Base-by-base conservation (phyloP, 2,888 invertebrate species). In the Erynnis tages region DNA sequence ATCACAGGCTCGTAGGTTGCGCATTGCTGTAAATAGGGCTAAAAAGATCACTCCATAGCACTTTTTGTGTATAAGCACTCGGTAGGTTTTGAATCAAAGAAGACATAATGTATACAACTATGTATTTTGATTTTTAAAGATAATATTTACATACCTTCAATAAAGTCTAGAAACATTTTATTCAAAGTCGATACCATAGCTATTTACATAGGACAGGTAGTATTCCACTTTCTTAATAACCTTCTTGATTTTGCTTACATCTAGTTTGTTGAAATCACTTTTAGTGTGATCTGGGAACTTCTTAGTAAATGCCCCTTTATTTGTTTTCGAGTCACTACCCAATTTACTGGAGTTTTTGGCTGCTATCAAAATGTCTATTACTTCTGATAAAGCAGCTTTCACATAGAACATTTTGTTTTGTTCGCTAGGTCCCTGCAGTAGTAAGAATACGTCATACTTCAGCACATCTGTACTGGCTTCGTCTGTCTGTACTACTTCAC, bases 141-240 rank as follows among this genome's bases (percentile, higher is more conserved):
- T n/a, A n/a, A n/a, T n/a, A n/a, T n/a, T n/a, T n/a, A n/a, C n/a
- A n/a, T n/a, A n/a, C n/a, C n/a, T 32, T 32, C 21, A 32, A 8
- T 14, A 1, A 40, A 37, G 4, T 25, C 25, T 27, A 38, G 19
- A 29, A 21, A 14, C 23, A 37, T 21, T 13, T 17, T 40, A 34
- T 8, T 30, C 17, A 17, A 48, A 23, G 2, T 38, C 78, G 72
- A 60, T 43, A 7, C 76, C 68, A 68, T 69, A 76, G 62, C 73
- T 77, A 54, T 91, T 91, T 23, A 92, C 75, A 88, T 90, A 95
- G 0, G 94, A 92, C 54, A 95, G 76, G 77, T 93, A 93, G 79
- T 92, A 95, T 69, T 94, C 93, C 1, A 95, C 67, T 82, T 95
- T 95, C 67, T 93, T 94, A 0, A 91, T 68, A 59, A 90, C 79